Base-by-base conservation (phyloP, 2,113 vertebrate species). In the Triplophysa siluroides region DNA sequence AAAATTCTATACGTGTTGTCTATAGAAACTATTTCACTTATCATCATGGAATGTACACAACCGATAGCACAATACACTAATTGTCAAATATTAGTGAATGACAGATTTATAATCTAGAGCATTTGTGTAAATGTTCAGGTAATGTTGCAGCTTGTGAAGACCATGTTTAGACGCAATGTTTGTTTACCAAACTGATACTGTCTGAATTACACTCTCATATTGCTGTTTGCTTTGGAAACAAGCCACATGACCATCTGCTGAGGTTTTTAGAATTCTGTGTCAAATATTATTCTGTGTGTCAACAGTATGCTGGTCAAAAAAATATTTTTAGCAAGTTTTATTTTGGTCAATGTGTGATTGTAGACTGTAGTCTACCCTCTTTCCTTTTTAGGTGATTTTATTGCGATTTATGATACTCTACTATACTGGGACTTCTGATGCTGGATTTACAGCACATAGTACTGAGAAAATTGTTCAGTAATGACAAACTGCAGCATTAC, bases 361-460 rank as follows among this genome's bases (percentile, higher is more conserved):
- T 43, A 21, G 56, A n/a, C n/a, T n/a, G n/a, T 45, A 76, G 24
- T 23, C 23, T 33, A 16, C 43, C 3, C 61, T 33, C 23, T 65
- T 45, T 76, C 61, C 43, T 16, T 76, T 76, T 76, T 29, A 56
- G 18, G 18, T 14, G 3, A 26, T 38, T 75, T 62, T 62, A 29
- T 41, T 76, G 58, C 52, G 12, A 62, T 62, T 24, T 24, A 10
- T 33, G 21, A 76, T 56, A 56, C 18, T 56, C 52, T 56, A 6
- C 41, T 63, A 63, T 19, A 12, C 23, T 14, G 4, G 58, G 21
- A 45, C 16, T 21, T 9, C 56, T 21, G 10, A 62, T 38, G 45
- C 16, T 45, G 38, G 13, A 21, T 76, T 76, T 76, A 52, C 61
- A 65, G 64, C 47, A 26, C 38, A 63, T 63, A 64, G n/a, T n/a